Percentiles rank a stretch among this genome's conserved stretches.
Evolutionary conservation across 92 coral and sea anemone genomes (phyloP).

Genomic region (Phenganax subtilis): DNA sequence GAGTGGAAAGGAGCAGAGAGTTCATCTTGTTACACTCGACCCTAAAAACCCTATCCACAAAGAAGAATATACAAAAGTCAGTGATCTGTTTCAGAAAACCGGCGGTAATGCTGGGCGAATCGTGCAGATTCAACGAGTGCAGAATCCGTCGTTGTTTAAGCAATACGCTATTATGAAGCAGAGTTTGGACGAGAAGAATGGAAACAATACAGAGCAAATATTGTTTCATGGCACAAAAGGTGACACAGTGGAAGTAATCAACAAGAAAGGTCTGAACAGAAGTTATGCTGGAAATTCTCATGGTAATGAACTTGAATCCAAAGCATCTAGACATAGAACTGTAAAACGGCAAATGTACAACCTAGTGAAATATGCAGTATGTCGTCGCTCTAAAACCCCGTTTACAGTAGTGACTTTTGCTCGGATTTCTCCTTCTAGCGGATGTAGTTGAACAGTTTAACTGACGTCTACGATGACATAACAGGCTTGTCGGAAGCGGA

Average conservation of each 20-base stretch:
- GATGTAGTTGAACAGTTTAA: too few species aligned
- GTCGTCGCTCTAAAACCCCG: too few species aligned
- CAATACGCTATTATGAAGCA: conserved; percentile 49
- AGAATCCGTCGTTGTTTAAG: conserved; percentile 52
- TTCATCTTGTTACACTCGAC: conserved; percentile 55
- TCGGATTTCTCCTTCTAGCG: too few species aligned
- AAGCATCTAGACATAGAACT: too few species aligned
- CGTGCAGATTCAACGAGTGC: conserved; percentile 53
- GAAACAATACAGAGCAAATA: conserved; percentile 52
- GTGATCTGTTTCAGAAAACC: conserved; percentile 30
- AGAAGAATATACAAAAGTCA: conserved; percentile 44
- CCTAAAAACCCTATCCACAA: conserved; percentile 27
- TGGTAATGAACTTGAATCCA: too few species aligned
- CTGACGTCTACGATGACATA: too few species aligned
- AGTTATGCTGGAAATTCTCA: conserved; percentile 48
- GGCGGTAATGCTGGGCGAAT: conserved; percentile 21
- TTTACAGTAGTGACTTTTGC: too few species aligned
- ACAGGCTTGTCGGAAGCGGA: too few species aligned
- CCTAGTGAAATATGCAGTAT: too few species aligned
- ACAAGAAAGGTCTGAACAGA: conserved; percentile 60
- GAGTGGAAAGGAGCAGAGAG: conserved; percentile 50
- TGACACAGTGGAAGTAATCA: conserved; percentile 41
- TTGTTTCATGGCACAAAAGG: conserved; percentile 65
- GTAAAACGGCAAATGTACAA: too few species aligned
- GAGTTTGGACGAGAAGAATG: conserved; percentile 56